Conservation (phyloP, 1,140 invertebrate species). For the Drosophila ercepeae region DNA sequence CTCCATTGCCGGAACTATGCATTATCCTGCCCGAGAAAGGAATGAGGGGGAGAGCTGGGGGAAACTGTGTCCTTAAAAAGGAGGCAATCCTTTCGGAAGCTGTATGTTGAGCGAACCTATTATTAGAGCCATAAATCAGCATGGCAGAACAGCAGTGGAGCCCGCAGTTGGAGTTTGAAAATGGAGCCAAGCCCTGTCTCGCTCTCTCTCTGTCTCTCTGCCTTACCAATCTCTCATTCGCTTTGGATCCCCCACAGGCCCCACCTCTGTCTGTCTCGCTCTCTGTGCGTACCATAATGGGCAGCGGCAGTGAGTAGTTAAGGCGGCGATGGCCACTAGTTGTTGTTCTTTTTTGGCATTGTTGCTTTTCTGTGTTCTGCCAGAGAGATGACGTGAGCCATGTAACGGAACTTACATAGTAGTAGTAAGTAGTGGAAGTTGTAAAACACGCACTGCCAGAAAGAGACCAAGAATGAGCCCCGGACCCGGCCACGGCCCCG, state of each 20-base stretch:
- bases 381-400: conserved; percentile 72
- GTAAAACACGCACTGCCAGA: conserved; percentile 27
- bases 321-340: conserved; percentile 40
- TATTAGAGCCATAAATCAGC: conserved; percentile 84
- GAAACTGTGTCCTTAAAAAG: background rate
- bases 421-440: conserved; percentile 25
- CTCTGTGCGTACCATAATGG: conserved; percentile 48
- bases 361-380: conserved; percentile 35
- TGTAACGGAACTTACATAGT: conserved; percentile 26
- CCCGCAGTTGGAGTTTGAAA: conserved; percentile 51
- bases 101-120: conserved; percentile 73
- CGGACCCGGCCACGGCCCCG: conserved; percentile 20
- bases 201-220: conserved; percentile 13
- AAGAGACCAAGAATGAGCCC: conserved; percentile 15
- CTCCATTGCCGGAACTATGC: conserved; percentile 36
- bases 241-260: background rate
- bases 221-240: background rate
- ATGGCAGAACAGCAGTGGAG: conserved; percentile 36
- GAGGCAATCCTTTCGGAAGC: conserved; percentile 78
- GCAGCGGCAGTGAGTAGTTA: conserved; percentile 38
- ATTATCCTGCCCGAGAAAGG: conserved; percentile 24
- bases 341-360: conserved; percentile 34
- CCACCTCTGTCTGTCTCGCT: conserved; percentile 10
- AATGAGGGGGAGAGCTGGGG: conserved; percentile 5
- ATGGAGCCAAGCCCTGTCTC: conserved; percentile 51